Evolutionary conservation across 1,140 invertebrate species (phyloP), one percentile per base, ranked within the genome.

Genomic region (Drosophila kurseongensis): DNA sequence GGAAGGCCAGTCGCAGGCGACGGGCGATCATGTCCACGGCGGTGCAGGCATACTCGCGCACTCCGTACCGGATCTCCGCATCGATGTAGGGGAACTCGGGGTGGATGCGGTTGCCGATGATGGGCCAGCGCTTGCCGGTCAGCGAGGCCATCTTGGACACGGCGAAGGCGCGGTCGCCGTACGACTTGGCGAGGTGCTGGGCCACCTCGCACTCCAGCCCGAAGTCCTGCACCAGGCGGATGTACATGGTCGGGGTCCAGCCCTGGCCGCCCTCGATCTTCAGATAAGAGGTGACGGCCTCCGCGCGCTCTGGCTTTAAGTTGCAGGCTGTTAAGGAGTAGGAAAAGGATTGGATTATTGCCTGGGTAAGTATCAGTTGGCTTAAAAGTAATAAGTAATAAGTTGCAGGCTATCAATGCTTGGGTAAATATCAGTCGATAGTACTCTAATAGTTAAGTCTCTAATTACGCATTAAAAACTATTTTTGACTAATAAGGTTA

Each of bases 31-130:
- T 97, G 92, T 99, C 99, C 27, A 99, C 95, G 0, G 98, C 98
- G 0, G 97, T 97, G 92, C 97, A 97, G 8, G 99, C 99, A 92
- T 99, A 99, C 93, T 99, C 99, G 38, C 96, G 95, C 32, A 97
- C 95, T 23, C 98, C 98, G 92, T 99, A 99, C 59, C 95, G 94
- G 47, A 99, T 97, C 94, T 99, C 98, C 14, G 98, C 98, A 92
- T 99, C 99, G 84, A 99, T 98, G 91, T 99, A 99, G 0, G 99
- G 98, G 92, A 99, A 99, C 93, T 99, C 98, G 13, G 97, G 97
- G 93, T 99, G 98, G 38, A 99, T 94, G 90, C 98, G 96, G 79
- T 97, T 96, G 52, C 99, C 99, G 77, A 99, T 98, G 69, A 99
- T 97, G 6, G 97, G 97, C 98, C 98, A 99, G 54, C 98, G 94